These are phyloP conservation scores for Paguma larvata DNA, from an alignment of 2,797 vertebrate species.

Conservation along the genomic window DNA sequence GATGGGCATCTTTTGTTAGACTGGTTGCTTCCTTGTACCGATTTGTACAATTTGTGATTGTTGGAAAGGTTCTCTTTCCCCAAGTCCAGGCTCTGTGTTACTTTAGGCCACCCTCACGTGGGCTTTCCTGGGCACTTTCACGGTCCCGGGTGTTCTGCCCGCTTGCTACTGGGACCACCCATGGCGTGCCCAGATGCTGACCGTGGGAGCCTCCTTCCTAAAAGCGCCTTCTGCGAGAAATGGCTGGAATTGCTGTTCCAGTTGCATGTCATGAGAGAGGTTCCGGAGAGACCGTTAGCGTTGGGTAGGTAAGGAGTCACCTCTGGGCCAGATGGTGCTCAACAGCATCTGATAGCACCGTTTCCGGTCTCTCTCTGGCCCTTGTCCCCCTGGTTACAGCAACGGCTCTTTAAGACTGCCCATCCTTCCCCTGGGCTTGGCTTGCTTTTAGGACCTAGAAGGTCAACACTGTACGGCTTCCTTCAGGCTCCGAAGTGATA, in stretches of 20 bases:
- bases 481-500: not conserved
- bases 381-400: not conserved
- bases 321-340: too few species aligned
- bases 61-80: not conserved
- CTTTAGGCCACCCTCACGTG: rapidly evolving
- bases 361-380: not conserved
- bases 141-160: not conserved
- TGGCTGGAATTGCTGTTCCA: rapidly evolving
- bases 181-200: too few species aligned
- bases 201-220: not conserved
- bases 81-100: not conserved
- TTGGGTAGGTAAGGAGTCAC: not conserved
- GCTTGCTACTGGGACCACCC: not conserved
- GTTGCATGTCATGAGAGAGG: rapidly evolving
- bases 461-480: not conserved
- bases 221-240: not conserved
- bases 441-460: not conserved
- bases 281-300: not conserved
- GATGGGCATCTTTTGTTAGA: not conserved
- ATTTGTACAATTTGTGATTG: not conserved
- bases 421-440: rapidly evolving
- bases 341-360: too few species aligned
- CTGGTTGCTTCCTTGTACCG: not conserved
- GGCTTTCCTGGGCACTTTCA: not conserved
- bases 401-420: not conserved